Base-by-base conservation (phyloP, 1,140 invertebrate genomes). In the Cecropterus lyciades region DNA sequence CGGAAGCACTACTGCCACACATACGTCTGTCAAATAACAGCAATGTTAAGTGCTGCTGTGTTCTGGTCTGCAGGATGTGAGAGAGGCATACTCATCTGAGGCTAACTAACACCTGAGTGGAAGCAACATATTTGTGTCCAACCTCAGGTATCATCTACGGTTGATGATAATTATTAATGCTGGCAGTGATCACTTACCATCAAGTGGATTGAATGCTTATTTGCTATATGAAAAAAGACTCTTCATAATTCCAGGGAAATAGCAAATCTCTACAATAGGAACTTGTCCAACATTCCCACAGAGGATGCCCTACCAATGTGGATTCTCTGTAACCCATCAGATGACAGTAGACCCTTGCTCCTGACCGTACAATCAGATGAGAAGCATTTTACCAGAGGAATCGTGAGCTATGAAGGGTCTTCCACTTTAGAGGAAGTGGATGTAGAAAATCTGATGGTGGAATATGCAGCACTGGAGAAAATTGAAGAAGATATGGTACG, bases 241-340 rank as follows among this genome's bases (percentile, higher is more conserved):
- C 48, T 46, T 52, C 15, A 16, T 42, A 17, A 16, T 64, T 89
- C 13, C 72, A 92, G 91, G 66, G 77, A 91, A 56, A 84, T 93
- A 69, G 78, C 84, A 59, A 91, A 89, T 55, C 70, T 82, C 6
- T 92, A 87, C 74, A 91, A 87, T 42, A 73, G 79, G 55, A 80
- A 71, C 24, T 53, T 88, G 9, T 51, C 59, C 17, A 51, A 67
- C n/a, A 4, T 72, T 15, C 14, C 68, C 0, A 45, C 64, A 53
- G 85, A 91, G 16, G 82, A 90, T 10, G 33, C 79, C n/a, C 14
- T 89, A 48, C 90, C 91, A 0, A 76, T 92, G 76, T 93, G 89
- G 89, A 67, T 92, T 16, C 40, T 93, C 4, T 89, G 84, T n/a
- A 87, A 87, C 37, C 84, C 89, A 6, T 56, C 69, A 52, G 71